Evolutionary conservation across 2,113 vertebrate species (phyloP), one percentile per base, ranked within the genome.

Genomic region (Sylvilagus bachmani): DNA sequence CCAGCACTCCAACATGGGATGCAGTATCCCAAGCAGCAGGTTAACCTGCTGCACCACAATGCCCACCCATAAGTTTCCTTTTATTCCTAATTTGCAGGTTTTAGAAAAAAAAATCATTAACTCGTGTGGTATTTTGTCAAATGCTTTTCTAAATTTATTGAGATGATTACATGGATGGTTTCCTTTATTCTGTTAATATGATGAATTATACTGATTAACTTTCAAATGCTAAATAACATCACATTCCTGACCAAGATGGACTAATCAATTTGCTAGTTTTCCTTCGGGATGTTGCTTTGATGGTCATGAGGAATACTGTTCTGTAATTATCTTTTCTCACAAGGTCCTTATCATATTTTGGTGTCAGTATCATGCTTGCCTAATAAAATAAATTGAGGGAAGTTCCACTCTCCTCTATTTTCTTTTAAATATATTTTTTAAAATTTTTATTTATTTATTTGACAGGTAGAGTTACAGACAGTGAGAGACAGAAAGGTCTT

Each of bases 91-190:
- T 82, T 87, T 75, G 62, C n/a, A 53, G 27, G 51, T 95, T 90
- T 89, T 73, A 58, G 55, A 58, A 58, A 58, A 58, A 58, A 58
- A 19, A 58, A 87, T 25, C 27, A 8, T 49, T 75, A 86, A 71
- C 31, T 95, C 16, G 49, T 74, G 9, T 69, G 64, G 38, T 62
- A 78, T 64, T 87, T 86, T 83, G 38, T 53, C n/a, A 78, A 88
- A 70, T 61, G 74, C 11, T 86, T 95, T 94, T 86, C 29, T 94
- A 33, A 17, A 75, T 87, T 94, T 91, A 79, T 69, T 89, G 91
- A 89, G 71, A 73, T 71, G 31, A 82, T 69, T 88, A 83, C 38
- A 55, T 22, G 38, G 62, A 71, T 93, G 44, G 64, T 78, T 22
- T 82, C 10, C 75, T 82, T 94, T 75, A 67, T 90, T 89, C 62